Percentiles rank a stretch among this genome's conserved stretches.
Conservation (phyloP, 2,113 vertebrate species). For the Coregonus clupeaformis region DNA sequence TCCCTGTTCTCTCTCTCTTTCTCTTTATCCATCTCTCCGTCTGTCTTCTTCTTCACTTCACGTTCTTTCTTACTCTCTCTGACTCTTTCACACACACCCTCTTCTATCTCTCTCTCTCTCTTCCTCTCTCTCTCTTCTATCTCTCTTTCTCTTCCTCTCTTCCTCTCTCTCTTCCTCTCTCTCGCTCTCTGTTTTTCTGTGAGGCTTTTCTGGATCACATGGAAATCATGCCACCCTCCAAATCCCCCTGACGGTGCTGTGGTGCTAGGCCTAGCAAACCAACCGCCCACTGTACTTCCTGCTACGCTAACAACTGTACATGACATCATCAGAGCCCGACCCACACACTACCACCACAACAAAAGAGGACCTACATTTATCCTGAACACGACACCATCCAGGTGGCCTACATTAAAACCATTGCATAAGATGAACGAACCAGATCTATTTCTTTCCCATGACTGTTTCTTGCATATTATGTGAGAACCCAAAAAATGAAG, state of each 20-base stretch:
- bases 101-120: neutral
- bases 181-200: slow-evolving; percentile 17
- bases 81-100: too few species aligned
- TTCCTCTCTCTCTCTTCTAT: neutral
- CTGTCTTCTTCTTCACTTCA: neutral
- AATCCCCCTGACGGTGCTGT: slow-evolving; percentile 17
- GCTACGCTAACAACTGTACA: too few species aligned
- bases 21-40: slow-evolving; percentile 14
- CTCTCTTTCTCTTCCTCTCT: slow-evolving; percentile 2
- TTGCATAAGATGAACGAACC: slow-evolving; percentile 33
- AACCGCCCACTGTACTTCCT: too few species aligned
- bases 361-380: slow-evolving; percentile 57
- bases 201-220: slow-evolving; percentile 34
- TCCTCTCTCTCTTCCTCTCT: slow-evolving; percentile 7
- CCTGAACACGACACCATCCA: slow-evolving; percentile 32
- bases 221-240: slow-evolving; percentile 29
- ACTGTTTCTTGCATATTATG: neutral
- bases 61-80: slow-evolving; percentile 5
- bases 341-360: slow-evolving; percentile 52
- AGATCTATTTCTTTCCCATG: neutral
- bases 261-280: too few species aligned
- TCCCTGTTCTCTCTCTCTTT: slow-evolving; percentile 9
- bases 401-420: slow-evolving; percentile 54
- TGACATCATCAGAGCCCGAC: slow-evolving; percentile 62
- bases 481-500: neutral